Evolutionary conservation across 1,140 invertebrate genomes (phyloP).

Genomic region (Diorhabda elongata): DNA sequence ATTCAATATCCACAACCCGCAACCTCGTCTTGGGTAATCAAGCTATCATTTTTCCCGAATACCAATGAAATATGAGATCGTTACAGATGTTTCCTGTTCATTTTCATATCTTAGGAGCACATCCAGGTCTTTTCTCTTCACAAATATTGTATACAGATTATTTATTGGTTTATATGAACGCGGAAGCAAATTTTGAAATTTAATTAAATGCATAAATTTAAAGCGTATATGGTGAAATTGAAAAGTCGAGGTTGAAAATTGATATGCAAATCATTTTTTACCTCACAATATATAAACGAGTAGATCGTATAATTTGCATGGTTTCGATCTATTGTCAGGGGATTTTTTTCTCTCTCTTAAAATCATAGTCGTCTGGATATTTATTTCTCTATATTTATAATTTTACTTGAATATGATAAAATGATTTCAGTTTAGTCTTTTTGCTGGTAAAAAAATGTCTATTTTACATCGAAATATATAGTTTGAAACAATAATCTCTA

Average conservation of each 20-base stretch:
- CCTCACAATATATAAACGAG: not conserved
- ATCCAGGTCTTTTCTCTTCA: not conserved
- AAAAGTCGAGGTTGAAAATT: not conserved
- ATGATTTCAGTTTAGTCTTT: too few relatives aligned
- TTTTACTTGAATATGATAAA: too few relatives aligned
- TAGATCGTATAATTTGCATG: not conserved
- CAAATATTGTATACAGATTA: not conserved
- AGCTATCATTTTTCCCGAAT: not conserved
- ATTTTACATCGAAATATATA: too few relatives aligned
- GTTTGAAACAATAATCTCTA: too few relatives aligned
- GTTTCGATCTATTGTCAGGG: not conserved
- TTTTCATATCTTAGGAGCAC: not conserved
- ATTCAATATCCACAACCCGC: not conserved
- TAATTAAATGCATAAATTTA: slow-evolving; percentile 3
- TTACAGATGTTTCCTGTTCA: slow-evolving; percentile 2
- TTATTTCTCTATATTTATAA: too few relatives aligned
- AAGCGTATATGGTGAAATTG: not conserved
- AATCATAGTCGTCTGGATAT: too few relatives aligned
- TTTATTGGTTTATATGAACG: not conserved
- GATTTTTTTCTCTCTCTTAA: not conserved
- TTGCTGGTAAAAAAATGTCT: too few relatives aligned
- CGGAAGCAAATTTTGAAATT: not conserved
- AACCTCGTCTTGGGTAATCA: not conserved
- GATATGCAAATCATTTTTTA: slow-evolving; percentile 3
- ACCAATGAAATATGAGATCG: not conserved